These are phyloP conservation scores for Maccullochella peelii DNA, from an alignment of 2,113 vertebrate genomes.

Conservation along the genomic window DNA sequence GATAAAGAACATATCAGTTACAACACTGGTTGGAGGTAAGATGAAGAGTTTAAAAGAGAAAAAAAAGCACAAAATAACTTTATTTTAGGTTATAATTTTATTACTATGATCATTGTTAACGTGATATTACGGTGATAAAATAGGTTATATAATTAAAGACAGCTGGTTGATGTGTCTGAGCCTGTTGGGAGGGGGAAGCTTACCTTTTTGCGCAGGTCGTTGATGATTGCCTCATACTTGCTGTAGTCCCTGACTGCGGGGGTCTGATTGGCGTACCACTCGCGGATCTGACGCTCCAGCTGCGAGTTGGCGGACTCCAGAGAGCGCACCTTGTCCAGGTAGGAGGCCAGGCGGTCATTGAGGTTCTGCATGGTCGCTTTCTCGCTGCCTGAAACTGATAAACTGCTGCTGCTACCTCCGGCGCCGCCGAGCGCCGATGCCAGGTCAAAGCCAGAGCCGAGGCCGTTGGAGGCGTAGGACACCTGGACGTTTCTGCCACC, in stretches of 20 bases:
- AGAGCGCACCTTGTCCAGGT: slow-evolving; percentile 83
- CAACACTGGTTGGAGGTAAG: neutral
- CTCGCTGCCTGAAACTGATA: slow-evolving; percentile 29
- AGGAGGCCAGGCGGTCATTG: slow-evolving; percentile 83
- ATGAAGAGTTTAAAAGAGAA: neutral
- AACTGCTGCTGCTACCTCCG: neutral
- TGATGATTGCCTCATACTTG: slow-evolving; percentile 69
- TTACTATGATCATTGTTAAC: neutral
- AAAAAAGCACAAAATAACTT: neutral
- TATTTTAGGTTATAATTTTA: neutral
- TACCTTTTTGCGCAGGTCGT: slow-evolving; percentile 81
- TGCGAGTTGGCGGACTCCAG: slow-evolving; percentile 80
- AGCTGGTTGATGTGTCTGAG: neutral
- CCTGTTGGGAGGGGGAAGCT: neutral
- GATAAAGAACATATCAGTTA: neutral
- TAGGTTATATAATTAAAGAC: neutral
- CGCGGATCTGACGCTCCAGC: slow-evolving; percentile 83
- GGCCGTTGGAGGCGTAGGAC: slow-evolving; percentile 64
- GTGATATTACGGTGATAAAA: neutral
- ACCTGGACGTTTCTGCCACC: slow-evolving; percentile 53
- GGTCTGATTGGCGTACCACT: slow-evolving; percentile 79
- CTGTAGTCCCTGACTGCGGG: slow-evolving; percentile 78
- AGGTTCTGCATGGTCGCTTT: slow-evolving; percentile 86
- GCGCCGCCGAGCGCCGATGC: neutral
- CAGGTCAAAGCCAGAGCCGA: slow-evolving; percentile 63